phyloP scores from a whole-genome alignment of 2,797 vertebrate species.

The Siniperca obscura region DNA sequence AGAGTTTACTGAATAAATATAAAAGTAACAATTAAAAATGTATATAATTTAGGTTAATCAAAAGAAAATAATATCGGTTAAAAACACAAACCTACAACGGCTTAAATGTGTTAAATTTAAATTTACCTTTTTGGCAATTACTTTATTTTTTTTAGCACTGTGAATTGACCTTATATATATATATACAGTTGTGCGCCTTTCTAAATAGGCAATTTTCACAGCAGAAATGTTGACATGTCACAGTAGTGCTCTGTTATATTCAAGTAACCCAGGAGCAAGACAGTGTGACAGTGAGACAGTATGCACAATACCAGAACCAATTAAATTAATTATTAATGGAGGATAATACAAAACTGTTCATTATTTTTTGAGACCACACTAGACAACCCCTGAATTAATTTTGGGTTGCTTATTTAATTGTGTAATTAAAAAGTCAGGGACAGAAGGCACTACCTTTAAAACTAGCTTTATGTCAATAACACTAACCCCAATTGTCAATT shows the following conservation, averaged over 20 bases:
- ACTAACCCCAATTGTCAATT: background rate
- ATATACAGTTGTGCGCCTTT: background rate
- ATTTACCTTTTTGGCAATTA: background rate
- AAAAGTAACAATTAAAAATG: background rate
- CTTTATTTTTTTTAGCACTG: background rate
- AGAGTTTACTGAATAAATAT: background rate
- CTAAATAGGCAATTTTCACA: background rate
- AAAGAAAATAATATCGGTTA: background rate
- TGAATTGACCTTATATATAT: background rate
- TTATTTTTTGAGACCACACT: background rate
- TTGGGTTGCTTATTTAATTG: background rate
- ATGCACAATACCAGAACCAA: background rate
- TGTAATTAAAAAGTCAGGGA: background rate
- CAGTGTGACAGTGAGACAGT: background rate
- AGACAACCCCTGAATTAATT: background rate
- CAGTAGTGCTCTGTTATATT: background rate
- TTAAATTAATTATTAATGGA: background rate
- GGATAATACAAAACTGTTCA: background rate
- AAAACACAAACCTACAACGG: background rate
- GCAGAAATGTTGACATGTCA: background rate
- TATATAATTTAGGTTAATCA: background rate
- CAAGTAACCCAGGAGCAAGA: background rate
- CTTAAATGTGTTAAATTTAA: background rate
- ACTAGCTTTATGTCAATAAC: background rate
- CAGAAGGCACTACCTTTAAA: background rate